Percentiles rank a stretch among this genome's conserved stretches.
Evolutionary conservation across 1,140 invertebrate species (phyloP).

Genomic region (Listronotus bonariensis): DNA sequence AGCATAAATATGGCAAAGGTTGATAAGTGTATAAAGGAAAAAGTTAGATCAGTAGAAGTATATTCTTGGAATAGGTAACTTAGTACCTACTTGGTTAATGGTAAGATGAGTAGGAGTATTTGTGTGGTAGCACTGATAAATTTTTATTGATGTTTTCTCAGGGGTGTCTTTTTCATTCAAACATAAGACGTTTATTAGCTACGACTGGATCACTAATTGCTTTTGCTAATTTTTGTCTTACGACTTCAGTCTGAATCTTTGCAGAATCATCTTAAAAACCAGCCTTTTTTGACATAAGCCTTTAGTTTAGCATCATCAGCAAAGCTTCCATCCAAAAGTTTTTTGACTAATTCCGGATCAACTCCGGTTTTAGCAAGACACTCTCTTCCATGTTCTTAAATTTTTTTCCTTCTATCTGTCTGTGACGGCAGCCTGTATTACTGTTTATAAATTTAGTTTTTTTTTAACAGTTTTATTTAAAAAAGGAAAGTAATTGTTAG

Average conservation of each 20-base stretch:
- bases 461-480: too few relatives aligned
- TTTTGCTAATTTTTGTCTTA: slow-evolving; percentile 52
- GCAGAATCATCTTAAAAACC: slow-evolving; percentile 53
- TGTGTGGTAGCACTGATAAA: slow-evolving; percentile 32
- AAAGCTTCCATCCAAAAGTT: slow-evolving; percentile 38
- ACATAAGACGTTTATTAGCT: slow-evolving; percentile 13
- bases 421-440: slow-evolving; percentile 33
- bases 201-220: slow-evolving; percentile 50
- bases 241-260: slow-evolving; percentile 54
- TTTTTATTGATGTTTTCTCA: slow-evolving; percentile 33
- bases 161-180: slow-evolving; percentile 9
- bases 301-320: slow-evolving; percentile 55
- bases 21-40: too few relatives aligned
- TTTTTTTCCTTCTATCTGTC: slow-evolving; percentile 32
- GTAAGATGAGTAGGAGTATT: slow-evolving; percentile 27
- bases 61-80: too few relatives aligned
- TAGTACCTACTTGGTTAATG: too few relatives aligned
- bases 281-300: slow-evolving; percentile 56
- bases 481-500: too few relatives aligned
- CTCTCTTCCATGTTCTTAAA: slow-evolving; percentile 11
- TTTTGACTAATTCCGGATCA: slow-evolving; percentile 18
- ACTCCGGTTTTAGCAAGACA: slow-evolving; percentile 28
- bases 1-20: too few relatives aligned
- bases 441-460: too few relatives aligned
- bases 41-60: too few relatives aligned